Evolutionary conservation across 2,113 vertebrate species (phyloP).

Genomic region (Ceyx melanurus): DNA sequence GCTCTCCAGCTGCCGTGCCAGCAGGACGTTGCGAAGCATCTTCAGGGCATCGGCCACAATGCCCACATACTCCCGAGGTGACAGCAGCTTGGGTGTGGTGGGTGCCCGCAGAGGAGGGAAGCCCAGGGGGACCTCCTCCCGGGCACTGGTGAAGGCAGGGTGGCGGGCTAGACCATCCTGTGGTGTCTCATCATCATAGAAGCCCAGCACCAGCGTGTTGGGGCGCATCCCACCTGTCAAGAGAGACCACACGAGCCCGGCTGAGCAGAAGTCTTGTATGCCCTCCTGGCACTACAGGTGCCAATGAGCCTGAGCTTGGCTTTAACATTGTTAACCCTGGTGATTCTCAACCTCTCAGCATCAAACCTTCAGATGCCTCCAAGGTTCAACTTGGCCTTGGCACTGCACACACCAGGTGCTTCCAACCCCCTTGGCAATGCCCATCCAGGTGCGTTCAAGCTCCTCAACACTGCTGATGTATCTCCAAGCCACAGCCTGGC

Average conservation of each 20-base stretch:
- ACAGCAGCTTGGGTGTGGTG: constrained; percentile 63
- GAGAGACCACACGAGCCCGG: fast-evolving
- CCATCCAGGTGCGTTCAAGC: not conserved
- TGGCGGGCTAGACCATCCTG: constrained; percentile 77
- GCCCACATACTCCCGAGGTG: constrained; percentile 82
- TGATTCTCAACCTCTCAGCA: not conserved
- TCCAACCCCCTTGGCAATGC: not conserved
- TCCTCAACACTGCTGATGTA: not conserved
- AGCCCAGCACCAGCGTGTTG: constrained; percentile 89
- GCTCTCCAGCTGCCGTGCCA: constrained; percentile 83
- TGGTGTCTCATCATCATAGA: constrained; percentile 79
- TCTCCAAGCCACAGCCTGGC: not conserved
- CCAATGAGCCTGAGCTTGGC: not conserved
- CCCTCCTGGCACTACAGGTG: not conserved
- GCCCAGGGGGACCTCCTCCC: constrained; percentile 48
- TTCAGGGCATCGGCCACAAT: constrained; percentile 88
- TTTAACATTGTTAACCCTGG: not conserved
- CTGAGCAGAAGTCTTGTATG: not conserved
- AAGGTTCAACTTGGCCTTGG: not conserved
- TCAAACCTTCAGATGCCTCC: not conserved
- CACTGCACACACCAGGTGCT: fast-evolving
- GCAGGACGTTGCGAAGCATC: constrained; percentile 88
- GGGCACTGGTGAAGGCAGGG: constrained; percentile 21
- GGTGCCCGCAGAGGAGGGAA: constrained; percentile 72
- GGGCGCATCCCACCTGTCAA: constrained; percentile 88